A percentile compares a stretch with the other conserved stretches of the same genome.
Evolutionary conservation across 2,888 invertebrate genomes (phyloP).

Genomic region (Lutraria lutraria): DNA sequence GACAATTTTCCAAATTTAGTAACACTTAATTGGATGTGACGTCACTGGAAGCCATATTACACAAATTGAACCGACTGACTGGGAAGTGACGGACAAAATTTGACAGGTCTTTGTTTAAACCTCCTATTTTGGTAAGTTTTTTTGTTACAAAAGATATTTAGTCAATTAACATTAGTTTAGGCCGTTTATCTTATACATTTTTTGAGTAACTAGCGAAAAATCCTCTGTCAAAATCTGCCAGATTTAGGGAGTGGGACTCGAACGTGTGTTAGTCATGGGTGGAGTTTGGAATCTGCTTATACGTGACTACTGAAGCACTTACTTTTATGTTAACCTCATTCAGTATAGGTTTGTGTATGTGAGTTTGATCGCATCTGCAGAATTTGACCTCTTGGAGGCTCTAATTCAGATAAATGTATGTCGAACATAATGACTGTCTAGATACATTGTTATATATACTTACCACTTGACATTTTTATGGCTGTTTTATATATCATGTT

Average conservation of each 20-base stretch:
- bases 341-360: not conserved
- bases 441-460: too few relatives aligned
- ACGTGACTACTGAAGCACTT: not conserved
- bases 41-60: conserved; percentile 69
- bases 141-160: not conserved
- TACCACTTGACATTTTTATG: not conserved
- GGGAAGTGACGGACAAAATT: conserved; percentile 61
- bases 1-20: conserved; percentile 67
- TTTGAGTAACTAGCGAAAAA: not conserved
- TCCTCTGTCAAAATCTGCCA: conserved; percentile 15
- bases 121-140: not conserved
- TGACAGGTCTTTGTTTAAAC: conserved; percentile 41
- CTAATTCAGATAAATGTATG: not conserved
- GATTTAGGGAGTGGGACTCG: conserved; percentile 20
- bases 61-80: conserved; percentile 53
- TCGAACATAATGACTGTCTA: not conserved
- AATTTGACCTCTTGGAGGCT: not conserved
- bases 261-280: conserved; percentile 22
- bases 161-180: not conserved
- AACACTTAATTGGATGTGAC: conserved; percentile 68
- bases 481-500: not conserved
- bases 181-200: not conserved
- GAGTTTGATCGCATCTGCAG: not conserved
- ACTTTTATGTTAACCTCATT: not conserved
- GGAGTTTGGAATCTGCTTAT: conserved; percentile 31